Percentiles rank a stretch among this genome's conserved stretches.
These are phyloP conservation scores for Champsocephalus gunnari DNA, from an alignment of 2,797 vertebrate species.

Conservation along the genomic window DNA sequence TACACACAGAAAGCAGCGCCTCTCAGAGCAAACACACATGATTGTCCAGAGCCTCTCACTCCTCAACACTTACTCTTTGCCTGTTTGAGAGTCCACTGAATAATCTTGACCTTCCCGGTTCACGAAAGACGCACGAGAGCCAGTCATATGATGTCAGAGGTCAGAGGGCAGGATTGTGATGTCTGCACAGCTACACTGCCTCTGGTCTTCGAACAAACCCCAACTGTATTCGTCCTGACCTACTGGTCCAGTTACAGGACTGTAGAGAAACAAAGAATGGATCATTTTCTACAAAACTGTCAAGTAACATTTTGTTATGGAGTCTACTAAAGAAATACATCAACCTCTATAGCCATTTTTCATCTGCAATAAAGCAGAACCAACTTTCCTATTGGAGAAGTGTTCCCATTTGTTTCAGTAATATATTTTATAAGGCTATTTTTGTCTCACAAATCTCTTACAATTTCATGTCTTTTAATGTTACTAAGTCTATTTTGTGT, in stretches of 20 bases:
- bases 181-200: slow-evolving; percentile 67
- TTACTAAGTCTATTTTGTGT: not conserved
- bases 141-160: slow-evolving; percentile 76
- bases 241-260: slow-evolving; percentile 37
- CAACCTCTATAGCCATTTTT: not conserved
- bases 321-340: not conserved
- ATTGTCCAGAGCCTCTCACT: slow-evolving; percentile 60
- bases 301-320: not conserved
- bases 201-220: slow-evolving; percentile 57
- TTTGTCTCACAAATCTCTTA: not conserved
- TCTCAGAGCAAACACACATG: slow-evolving; percentile 68
- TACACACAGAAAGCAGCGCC: slow-evolving; percentile 43
- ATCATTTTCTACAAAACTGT: slow-evolving; percentile 44
- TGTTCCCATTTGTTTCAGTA: not conserved
- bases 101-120: slow-evolving; percentile 73
- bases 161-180: slow-evolving; percentile 64
- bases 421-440: not conserved
- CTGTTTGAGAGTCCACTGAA: slow-evolving; percentile 77
- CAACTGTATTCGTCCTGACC: slow-evolving; percentile 56
- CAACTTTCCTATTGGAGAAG: not conserved
- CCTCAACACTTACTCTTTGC: slow-evolving; percentile 62
- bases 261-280: slow-evolving; percentile 56
- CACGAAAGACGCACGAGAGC: slow-evolving; percentile 70
- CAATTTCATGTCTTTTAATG: not conserved
- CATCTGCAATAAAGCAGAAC: not conserved